Base-by-base conservation (phyloP, 1,140 invertebrate species). In the Aphelenchoides fujianensis region DNA sequence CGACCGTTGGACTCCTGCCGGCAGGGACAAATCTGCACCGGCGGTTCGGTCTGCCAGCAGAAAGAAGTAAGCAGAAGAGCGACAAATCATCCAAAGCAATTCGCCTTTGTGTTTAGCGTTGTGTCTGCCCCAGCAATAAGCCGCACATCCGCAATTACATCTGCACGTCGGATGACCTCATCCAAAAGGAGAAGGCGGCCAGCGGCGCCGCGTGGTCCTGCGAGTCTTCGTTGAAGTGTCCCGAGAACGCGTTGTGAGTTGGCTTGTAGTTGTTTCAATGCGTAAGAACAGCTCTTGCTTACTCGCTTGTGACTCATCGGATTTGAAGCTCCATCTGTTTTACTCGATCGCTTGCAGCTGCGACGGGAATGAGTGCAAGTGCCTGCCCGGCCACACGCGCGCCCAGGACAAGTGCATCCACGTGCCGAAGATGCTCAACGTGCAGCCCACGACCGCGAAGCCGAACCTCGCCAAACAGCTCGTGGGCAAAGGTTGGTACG, bases 51-150 rank as follows among this genome's bases (percentile, higher is more conserved):
- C n/a, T 82, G 80, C 61, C 37, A 71, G 32, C 32, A 70, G 48
- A 72, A 73, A 55, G 1, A 9, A 19, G 69, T 70, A 53, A 61
- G 36, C 61, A 52, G 3, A 68, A 19, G 36, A 1, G 31, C n/a
- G n/a, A n/a, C n/a, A n/a, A 63, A 71, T 23, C 9, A 74, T 37
- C 7, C 7, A 9, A 71, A 30, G 12, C n/a, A 37, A n/a, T n/a
- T n/a, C n/a, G n/a, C n/a, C n/a, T n/a, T n/a, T n/a, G n/a, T n/a
- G 57, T 74, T 70, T 27, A 82, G 78, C 63, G 73, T 30, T 83
- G 81, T 54, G 70, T 62, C 5, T 83, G 81, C 55, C 81, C 81
- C 9, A 31, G 70, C 5, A 67, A 72, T 62, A 82, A 74, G 62
- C 76, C 80, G 7, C 35, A 78, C 23, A 63, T 84, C 59, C 73